Conservation (phyloP, 1,140 invertebrate species). For the Hylaeus volcanicus region DNA sequence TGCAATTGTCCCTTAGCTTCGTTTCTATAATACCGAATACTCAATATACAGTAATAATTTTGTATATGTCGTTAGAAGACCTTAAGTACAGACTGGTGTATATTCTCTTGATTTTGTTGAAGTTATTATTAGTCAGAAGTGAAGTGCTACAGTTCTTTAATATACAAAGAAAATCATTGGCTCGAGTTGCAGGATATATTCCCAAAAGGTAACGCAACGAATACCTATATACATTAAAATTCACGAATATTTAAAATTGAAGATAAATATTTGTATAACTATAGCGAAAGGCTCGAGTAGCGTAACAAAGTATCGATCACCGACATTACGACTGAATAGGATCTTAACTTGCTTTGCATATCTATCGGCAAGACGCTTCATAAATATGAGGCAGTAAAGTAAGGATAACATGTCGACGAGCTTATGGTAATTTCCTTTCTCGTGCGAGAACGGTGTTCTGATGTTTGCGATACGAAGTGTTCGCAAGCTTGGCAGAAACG, state of each 20-base stretch:
- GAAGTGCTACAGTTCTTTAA: too few species aligned
- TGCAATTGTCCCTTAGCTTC: too few species aligned
- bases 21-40: too few species aligned
- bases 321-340: conserved; percentile 11
- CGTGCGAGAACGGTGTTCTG: conserved; percentile 9
- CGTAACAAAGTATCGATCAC: conserved; percentile 19
- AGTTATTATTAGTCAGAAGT: too few species aligned
- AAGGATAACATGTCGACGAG: conserved; percentile 42
- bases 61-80: too few species aligned
- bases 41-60: too few species aligned
- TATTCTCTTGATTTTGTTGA: too few species aligned
- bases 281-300: not conserved
- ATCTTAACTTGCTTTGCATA: conserved; percentile 23
- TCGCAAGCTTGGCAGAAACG: conserved; percentile 19
- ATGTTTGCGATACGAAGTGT: conserved; percentile 28
- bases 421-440: conserved; percentile 54
- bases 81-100: too few species aligned
- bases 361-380: conserved; percentile 25
- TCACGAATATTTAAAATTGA: too few species aligned
- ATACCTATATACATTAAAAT: not conserved
- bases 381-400: conserved; percentile 31
- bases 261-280: not conserved
- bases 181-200: not conserved
- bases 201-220: not conserved
- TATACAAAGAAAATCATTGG: too few species aligned